phyloP scores from a whole-genome alignment of 2,113 vertebrate species.

The Ptychochromis oligacanthus region DNA sequence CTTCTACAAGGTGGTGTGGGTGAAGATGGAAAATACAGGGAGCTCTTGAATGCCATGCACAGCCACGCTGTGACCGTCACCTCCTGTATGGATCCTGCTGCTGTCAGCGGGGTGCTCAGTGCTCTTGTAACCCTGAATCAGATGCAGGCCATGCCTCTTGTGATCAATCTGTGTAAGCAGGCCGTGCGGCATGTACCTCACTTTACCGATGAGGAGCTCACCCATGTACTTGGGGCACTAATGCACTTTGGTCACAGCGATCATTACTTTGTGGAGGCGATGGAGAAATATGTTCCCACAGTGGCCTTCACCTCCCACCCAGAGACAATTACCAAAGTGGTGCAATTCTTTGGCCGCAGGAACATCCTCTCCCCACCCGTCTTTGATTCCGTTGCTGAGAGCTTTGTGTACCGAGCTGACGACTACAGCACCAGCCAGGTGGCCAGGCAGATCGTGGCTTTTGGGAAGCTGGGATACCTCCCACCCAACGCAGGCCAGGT shows the following conservation, averaged over 20 bases:
- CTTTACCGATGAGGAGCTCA: constrained; percentile 85
- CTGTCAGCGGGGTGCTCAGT: constrained; percentile 79
- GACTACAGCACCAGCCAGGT: constrained; percentile 84
- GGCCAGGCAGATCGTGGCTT: constrained; percentile 81
- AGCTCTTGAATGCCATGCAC: constrained; percentile 85
- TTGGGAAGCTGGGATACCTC: constrained; percentile 89
- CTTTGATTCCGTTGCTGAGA: constrained; percentile 85
- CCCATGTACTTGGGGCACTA: constrained; percentile 83
- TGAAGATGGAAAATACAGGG: constrained; percentile 67
- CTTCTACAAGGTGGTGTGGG: constrained; percentile 75
- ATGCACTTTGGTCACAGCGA: constrained; percentile 85
- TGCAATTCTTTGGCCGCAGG: constrained; percentile 83
- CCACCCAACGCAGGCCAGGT: constrained; percentile 84
- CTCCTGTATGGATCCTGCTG: constrained; percentile 73
- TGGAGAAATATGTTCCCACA: constrained; percentile 79
- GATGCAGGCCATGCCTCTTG: constrained; percentile 78
- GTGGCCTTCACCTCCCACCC: constrained; percentile 77
- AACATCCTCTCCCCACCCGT: constrained; percentile 83
- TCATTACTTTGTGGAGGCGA: constrained; percentile 79
- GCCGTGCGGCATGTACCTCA: constrained; percentile 78
- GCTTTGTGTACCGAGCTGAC: constrained; percentile 84
- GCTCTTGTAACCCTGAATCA: constrained; percentile 84
- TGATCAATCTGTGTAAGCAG: constrained; percentile 84
- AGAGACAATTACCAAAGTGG: constrained; percentile 79
- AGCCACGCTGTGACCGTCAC: constrained; percentile 62